phyloP scores from a whole-genome alignment of 2,888 invertebrate genomes.

The Nomada goodeniana region DNA sequence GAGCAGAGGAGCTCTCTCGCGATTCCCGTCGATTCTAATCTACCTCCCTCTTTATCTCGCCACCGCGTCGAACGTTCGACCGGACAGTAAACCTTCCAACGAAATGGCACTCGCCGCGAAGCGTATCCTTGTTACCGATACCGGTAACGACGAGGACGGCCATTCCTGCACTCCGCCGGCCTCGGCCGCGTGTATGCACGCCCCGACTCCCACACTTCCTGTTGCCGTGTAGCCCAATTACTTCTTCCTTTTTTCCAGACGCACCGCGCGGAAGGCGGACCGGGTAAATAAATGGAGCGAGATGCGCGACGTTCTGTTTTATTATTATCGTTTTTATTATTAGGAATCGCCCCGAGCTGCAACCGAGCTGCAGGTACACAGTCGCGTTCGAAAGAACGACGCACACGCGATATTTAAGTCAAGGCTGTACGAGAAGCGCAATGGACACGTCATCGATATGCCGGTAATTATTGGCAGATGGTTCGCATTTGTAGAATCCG shows the following conservation, averaged over 20 bases:
- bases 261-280: not conserved
- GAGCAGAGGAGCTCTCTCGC: conserved; percentile 38
- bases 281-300: not conserved
- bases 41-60: conserved; percentile 54
- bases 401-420: too few relatives aligned
- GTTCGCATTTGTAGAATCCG: too few relatives aligned
- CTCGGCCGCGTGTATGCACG: conserved; percentile 46
- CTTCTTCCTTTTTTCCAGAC: conserved; percentile 23
- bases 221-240: conserved; percentile 56
- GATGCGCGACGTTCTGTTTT: not conserved
- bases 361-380: not conserved
- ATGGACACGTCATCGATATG: too few relatives aligned
- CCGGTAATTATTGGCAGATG: not conserved
- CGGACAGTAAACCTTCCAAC: conserved; percentile 70
- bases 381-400: too few relatives aligned
- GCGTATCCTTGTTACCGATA: conserved; percentile 73
- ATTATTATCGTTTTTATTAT: not conserved
- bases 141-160: conserved; percentile 71
- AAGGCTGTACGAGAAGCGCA: too few relatives aligned
- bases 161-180: conserved; percentile 59
- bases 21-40: conserved; percentile 66
- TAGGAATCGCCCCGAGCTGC: not conserved
- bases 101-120: conserved; percentile 67
- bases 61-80: conserved; percentile 53
- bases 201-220: conserved; percentile 75